Evolutionary conservation across 2,113 vertebrate species (phyloP).

Genomic region (Myotis brandtii): DNA sequence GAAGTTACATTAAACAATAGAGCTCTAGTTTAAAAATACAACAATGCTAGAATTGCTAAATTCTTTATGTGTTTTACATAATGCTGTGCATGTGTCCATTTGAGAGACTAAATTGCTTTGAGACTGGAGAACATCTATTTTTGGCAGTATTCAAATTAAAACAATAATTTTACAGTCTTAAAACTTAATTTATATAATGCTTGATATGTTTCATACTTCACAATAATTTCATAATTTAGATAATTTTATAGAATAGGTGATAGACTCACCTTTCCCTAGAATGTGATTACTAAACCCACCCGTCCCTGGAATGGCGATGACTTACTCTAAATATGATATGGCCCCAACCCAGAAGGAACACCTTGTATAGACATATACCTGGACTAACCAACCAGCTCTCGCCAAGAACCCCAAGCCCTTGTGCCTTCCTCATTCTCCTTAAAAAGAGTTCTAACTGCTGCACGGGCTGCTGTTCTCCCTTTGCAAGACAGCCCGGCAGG

Average conservation of each 20-base stretch:
- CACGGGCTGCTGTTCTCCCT: too few relatives aligned
- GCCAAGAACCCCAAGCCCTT: too few relatives aligned
- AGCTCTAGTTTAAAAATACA: not conserved
- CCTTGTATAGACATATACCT: too few relatives aligned
- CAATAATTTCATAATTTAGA: not conserved
- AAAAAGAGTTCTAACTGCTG: too few relatives aligned
- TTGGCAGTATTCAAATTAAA: not conserved
- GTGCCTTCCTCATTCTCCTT: too few relatives aligned
- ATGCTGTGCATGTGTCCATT: not conserved
- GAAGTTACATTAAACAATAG: not conserved
- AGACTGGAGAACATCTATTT: constrained; percentile 2
- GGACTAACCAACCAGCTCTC: too few relatives aligned
- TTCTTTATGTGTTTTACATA: not conserved
- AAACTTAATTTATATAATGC: not conserved
- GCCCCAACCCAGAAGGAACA: too few relatives aligned
- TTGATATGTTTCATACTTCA: not conserved
- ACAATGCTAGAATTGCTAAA: not conserved
- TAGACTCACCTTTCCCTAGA: too few relatives aligned
- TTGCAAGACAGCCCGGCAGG: too few relatives aligned
- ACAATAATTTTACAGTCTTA: not conserved
- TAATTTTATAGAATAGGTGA: not conserved
- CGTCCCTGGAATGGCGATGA: too few relatives aligned
- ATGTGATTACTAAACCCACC: too few relatives aligned
- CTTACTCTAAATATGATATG: too few relatives aligned
- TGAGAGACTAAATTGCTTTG: constrained; percentile 11